Evolutionary conservation across 2,888 invertebrate genomes (phyloP), one percentile per base, ranked within the genome.

Genomic region (Platycheirus albimanus): DNA sequence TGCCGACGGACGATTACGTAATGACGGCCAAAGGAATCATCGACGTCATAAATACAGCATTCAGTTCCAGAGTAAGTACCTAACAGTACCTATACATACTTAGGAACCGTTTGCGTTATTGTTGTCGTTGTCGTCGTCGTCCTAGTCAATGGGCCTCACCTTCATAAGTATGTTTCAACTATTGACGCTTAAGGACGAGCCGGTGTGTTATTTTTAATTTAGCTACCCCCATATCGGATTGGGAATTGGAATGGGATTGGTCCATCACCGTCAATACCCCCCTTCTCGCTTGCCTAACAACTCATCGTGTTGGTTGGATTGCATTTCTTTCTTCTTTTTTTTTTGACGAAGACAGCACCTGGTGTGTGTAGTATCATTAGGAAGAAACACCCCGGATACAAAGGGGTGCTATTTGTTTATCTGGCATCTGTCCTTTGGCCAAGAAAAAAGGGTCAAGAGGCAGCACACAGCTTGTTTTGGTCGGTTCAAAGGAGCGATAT

Each of bases 381-480:
- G 63, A 52, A 63, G 43, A 54, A 52, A 72, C 77, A 81, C 71
- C 63, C 77, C 67, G 77, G 72, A 83, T 58, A 64, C 72, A 78
- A 72, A 72, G 52, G 51, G 64, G 64, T 75, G 56, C 36, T 70
- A 45, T 75, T 70, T 70, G 75, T 64, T 83, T 78, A 83, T 83
- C 83, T 83, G 71, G 56, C 78, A 83, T 83, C 83, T 83, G 83
- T 78, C 83, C 83, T 83, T 83, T 83, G 83, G 76, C 71, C 81
- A 71, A 61, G 77, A 52, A 81, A 78, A 54, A 77, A 81, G 77
- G 83, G 83, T 83, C 83, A 83, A 83, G 72, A 78, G 77, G 81
- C 43, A 54, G 15, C 56, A 69, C 52, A 67, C 69, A 72, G 74
- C 78, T 78, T 83, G 78, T 83, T 56, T 30, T 28, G 74, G 33